Evolutionary conservation across 1,140 invertebrate species (phyloP).

Genomic region (Melipona quadrifasciata): DNA sequence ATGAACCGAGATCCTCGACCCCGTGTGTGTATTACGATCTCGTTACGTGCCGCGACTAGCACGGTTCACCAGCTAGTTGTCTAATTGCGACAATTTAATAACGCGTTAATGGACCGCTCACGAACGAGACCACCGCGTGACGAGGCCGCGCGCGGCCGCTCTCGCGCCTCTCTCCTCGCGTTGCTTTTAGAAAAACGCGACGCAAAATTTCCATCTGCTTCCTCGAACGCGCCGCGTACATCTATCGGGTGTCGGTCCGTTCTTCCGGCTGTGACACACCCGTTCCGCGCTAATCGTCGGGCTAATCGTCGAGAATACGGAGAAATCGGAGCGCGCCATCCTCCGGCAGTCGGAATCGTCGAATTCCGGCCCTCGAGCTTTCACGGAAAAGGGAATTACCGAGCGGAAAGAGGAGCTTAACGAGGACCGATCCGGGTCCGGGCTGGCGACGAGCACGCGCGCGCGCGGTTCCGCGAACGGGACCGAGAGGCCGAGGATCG

Average conservation of each 20-base stretch:
- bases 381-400: slow-evolving; percentile 47
- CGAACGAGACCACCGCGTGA: slow-evolving; percentile 51
- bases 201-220: slow-evolving; percentile 18
- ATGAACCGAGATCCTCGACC: slow-evolving; percentile 53
- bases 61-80: slow-evolving; percentile 49
- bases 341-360: not conserved
- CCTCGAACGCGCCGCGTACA: not conserved
- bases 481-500: not conserved
- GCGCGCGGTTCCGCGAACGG: slow-evolving; percentile 55
- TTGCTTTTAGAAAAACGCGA: not conserved
- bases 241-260: not conserved
- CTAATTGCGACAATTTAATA: slow-evolving; percentile 69
- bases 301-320: not conserved
- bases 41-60: slow-evolving; percentile 41
- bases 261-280: not conserved
- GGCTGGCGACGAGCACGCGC: not conserved
- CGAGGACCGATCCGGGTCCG: slow-evolving; percentile 13
- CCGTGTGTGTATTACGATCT: slow-evolving; percentile 47
- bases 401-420: slow-evolving; percentile 33
- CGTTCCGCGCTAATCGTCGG: not conserved
- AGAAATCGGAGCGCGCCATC: not conserved
- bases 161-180: not conserved
- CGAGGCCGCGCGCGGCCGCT: not conserved
- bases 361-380: slow-evolving; percentile 14
- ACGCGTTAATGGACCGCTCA: slow-evolving; percentile 58